Base-by-base conservation (phyloP, 2,888 invertebrate species). In the Mesorhabditis sp. region DNA sequence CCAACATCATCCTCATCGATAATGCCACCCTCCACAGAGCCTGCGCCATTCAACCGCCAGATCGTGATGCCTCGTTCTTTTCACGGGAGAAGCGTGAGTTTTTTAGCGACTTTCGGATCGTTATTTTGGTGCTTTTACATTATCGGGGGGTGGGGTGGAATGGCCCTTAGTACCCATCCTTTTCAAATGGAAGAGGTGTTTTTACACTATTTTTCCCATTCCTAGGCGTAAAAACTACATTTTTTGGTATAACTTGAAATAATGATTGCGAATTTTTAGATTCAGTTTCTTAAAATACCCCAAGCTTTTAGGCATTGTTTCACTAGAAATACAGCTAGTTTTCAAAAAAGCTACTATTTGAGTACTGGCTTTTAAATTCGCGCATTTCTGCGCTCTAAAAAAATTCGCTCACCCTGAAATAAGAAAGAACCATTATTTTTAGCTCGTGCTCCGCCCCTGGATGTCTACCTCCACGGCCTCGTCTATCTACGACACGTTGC, bases 401-500 rank as follows among this genome's bases (percentile, higher is more conserved):
- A 15, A 42, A 62, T n/a, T 4, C 5, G 4, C 43, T 43, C 43
- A 1, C 5, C 41, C 41, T 4, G 5, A 15, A 28, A 28, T 28
- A 28, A 2, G 2, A 28, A 28, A 28, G 28, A 28, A 28, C 28
- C 28, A 28, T 28, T 28, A 1, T 28, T 28, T 58, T 58, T 10
- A 10, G n/a, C 10, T 58, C 10, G 58, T 13, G 58, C 58, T 10
- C 69, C 71, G n/a, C 78, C 74, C 28, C 70, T 78, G 13, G 78
- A 78, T 42, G 76, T 74, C 13, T 77, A 76, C 62, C 75, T 78
- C 50, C 65, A 62, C 45, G 66, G 71, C n/a, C 67, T 78, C 4
- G 45, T 45, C 41, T 77, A 72, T 61, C 66, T 78, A 7, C 68
- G 69, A 10, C 58, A 68, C 65, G 72, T 69, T 4, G 45, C 62